Conservation (phyloP, 1,140 invertebrate species). For the Drosophila serrata region DNA sequence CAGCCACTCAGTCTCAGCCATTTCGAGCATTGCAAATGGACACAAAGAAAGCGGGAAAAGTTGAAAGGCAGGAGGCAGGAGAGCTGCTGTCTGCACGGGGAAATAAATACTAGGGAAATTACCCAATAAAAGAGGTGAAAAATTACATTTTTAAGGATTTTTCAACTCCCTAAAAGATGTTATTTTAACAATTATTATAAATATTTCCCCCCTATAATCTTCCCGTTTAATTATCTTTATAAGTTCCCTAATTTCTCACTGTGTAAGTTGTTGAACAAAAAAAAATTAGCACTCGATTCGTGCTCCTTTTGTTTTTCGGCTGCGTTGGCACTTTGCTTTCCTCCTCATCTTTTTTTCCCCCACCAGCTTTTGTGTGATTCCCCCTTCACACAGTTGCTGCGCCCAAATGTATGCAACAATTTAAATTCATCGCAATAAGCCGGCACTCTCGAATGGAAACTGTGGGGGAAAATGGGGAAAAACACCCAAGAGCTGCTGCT, state of each 20-base stretch:
- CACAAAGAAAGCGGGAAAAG: constrained; percentile 25
- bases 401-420: constrained; percentile 77
- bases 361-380: constrained; percentile 22
- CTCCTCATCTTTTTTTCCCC: constrained; percentile 47
- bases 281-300: constrained; percentile 78
- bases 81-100: constrained; percentile 7
- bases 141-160: no score
- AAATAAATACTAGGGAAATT: background rate
- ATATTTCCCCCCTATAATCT: background rate
- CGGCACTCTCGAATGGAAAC: constrained; percentile 51
- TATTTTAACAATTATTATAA: background rate
- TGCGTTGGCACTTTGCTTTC: constrained; percentile 38
- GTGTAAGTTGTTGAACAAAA: constrained; percentile 1
- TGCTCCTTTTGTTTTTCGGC: constrained; percentile 64
- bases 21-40: constrained; percentile 32
- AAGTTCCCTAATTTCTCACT: background rate
- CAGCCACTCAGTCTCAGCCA: constrained; percentile 21
- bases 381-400: constrained; percentile 23
- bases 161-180: no score
- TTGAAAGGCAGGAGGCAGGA: background rate
- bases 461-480: constrained; percentile 50
- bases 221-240: background rate
- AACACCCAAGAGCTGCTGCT: constrained; percentile 23
- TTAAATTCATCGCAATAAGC: constrained; percentile 83
- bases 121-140: background rate